These are phyloP conservation scores for Sturmia bella DNA, from an alignment of 2,888 invertebrate genomes.

Conservation along the genomic window DNA sequence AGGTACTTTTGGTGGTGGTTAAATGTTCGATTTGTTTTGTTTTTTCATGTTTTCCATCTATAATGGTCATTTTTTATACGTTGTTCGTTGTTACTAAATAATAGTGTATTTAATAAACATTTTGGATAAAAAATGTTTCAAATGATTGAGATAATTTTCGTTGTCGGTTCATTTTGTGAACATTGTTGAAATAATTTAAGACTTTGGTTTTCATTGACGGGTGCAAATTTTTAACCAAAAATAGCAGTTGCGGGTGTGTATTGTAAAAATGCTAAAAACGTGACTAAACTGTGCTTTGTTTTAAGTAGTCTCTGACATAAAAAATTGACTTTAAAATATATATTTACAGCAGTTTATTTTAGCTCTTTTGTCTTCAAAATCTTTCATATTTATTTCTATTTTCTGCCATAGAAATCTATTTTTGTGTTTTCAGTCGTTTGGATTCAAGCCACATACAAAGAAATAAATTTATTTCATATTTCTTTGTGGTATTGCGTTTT, in stretches of 20 bases:
- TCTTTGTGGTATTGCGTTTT: constrained; percentile 27
- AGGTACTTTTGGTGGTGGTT: neutral
- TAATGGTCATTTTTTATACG: constrained; percentile 15
- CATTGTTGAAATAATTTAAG: constrained; percentile 35
- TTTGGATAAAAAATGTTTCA: neutral
- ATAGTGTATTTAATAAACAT: neutral
- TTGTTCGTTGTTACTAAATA: neutral
- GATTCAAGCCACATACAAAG: constrained; percentile 14
- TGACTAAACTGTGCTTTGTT: constrained; percentile 75
- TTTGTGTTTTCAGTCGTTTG: neutral
- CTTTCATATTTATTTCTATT: neutral
- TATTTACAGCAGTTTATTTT: neutral
- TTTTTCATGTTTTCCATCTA: neutral
- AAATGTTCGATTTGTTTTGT: neutral
- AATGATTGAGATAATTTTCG: constrained; percentile 57
- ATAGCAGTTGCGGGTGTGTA: constrained; percentile 74
- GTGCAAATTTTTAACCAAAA: constrained; percentile 75
- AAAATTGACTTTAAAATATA: constrained; percentile 59
- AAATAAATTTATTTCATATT: constrained; percentile 33
- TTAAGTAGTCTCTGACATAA: constrained; percentile 15
- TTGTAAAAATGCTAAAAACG: constrained; percentile 81
- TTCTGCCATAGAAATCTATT: constrained; percentile 29
- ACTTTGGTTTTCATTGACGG: constrained; percentile 42
- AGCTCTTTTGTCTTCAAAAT: neutral
- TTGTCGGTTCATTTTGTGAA: constrained; percentile 48